Evolutionary conservation across 2,797 vertebrate species (phyloP).

Genomic region (Cossypha heuglini): DNA sequence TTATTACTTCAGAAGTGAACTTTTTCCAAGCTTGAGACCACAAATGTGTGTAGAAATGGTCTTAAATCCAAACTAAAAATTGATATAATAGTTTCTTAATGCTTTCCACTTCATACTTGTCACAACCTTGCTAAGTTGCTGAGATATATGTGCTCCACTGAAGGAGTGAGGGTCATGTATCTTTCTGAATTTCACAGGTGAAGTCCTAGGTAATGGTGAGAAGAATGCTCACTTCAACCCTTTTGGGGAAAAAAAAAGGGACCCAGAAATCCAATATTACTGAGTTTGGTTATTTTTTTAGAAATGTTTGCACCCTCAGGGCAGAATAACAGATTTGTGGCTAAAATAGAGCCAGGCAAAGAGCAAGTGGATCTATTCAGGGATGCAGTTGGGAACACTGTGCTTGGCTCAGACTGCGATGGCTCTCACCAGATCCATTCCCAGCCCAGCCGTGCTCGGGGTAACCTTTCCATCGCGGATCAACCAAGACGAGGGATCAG

Average conservation of each 20-base stretch:
- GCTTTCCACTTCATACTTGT: not conserved
- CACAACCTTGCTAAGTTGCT: not conserved
- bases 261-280: not conserved
- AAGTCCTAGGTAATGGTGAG: not conserved
- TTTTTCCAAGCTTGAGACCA: not conserved
- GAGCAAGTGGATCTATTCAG: not conserved
- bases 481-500: not conserved
- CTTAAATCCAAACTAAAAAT: not conserved
- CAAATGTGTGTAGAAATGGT: not conserved
- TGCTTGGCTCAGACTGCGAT: not conserved
- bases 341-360: not conserved
- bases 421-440: not conserved
- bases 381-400: not conserved
- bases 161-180: not conserved
- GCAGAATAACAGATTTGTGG: not conserved
- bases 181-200: not conserved
- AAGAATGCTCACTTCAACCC: not conserved
- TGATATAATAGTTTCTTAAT: not conserved
- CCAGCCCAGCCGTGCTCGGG: not conserved
- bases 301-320: not conserved
- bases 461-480: not conserved
- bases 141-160: not conserved
- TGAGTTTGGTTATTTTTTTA: not conserved
- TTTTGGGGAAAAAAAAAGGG: fast-evolving
- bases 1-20: fast-evolving